Evolutionary conservation across 2,888 invertebrate genomes (phyloP), one percentile per base, ranked within the genome.

Genomic region (Nemotelus pantherinus): DNA sequence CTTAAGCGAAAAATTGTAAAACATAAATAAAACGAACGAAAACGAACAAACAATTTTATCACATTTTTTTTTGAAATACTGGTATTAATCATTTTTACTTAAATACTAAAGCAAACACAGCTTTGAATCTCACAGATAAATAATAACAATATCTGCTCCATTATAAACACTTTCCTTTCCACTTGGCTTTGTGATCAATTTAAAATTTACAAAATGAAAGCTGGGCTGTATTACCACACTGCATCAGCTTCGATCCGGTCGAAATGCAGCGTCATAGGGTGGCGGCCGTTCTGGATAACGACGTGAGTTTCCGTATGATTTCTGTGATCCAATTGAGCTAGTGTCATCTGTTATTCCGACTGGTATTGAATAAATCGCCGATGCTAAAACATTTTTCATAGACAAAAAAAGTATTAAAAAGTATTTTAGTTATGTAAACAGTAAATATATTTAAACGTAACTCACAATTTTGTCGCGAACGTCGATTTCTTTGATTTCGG

Each of bases 401-500:
- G 10, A 53, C 53, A 53, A 7, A 6, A 53, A 58, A 64, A 64
- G 2, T 25, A 53, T 2, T 4, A 10, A 67, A 67, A 41, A 53
- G 70, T 25, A 64, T 45, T 45, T n/a, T 9, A 25, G 25, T 5
- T 4, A 60, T 3, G 60, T 41, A 60, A 41, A 41, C 3, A 5
- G 25, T 41, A 60, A 7, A 25, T 41, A 60, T 50, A 60, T 43
- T 4, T 25, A 60, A 41, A 41, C 25, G 5, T 5, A 25, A n/a
- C 72, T 58, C 47, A 72, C 72, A 72, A 58, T 72, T 72, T 53
- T 72, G 72, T 58, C 72, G 43, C 6, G 58, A 45, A 25, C 58
- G 72, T n/a, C 58, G 44, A 72, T 72, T 72, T 44, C 72, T 43
- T 44, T 72, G 72, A 47, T 72, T 72, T 58, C 58, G 58, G n/a